Evolutionary conservation across 2,797 vertebrate genomes (phyloP), one percentile per base, ranked within the genome.

Genomic region (Hipposideros larvatus): DNA sequence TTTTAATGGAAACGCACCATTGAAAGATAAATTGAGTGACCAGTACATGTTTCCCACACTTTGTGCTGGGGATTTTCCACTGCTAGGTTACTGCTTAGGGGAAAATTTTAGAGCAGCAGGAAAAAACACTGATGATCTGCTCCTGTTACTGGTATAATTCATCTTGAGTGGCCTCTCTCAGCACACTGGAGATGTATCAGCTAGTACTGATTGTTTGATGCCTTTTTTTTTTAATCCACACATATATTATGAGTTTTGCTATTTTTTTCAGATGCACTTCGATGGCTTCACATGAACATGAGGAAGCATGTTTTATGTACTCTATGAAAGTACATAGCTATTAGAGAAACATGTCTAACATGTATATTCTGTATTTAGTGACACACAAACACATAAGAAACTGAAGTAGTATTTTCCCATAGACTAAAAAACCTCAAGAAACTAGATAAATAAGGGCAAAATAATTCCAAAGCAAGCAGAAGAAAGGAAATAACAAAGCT

Each of bases 21-120:
- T 65, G 63, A 87, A 92, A 88, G 87, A 95, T 83, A 94, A 61
- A 94, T 94, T 75, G 85, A 94, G 87, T 95, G 98, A 96, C 77
- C 90, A 87, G 98, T 97, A 97, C 97, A 97, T 98, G 96, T 98
- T 98, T 98, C 97, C 97, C 97, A 97, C 97, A 97, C 97, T 97
- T 97, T 71, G 48, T 89, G 96, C 98, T 99, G 98, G 98, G 98
- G 97, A 99, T 98, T 99, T 99, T 98, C 98, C 98, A 98, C 98
- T 98, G 66, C 96, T 80, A 82, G 93, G 77, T 98, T 96, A 97
- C 84, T 97, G 97, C 98, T 98, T 83, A 98, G 89, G 98, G 97
- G 98, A 98, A 98, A 98, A 63, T 98, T 98, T 98, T 98, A 97
- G 95, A 98, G 98, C 96, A 97, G 97, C 79, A 98, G 97, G 95